These are phyloP conservation scores for Eurypyga helias DNA, from an alignment of 2,113 vertebrate species.

Conservation along the genomic window DNA sequence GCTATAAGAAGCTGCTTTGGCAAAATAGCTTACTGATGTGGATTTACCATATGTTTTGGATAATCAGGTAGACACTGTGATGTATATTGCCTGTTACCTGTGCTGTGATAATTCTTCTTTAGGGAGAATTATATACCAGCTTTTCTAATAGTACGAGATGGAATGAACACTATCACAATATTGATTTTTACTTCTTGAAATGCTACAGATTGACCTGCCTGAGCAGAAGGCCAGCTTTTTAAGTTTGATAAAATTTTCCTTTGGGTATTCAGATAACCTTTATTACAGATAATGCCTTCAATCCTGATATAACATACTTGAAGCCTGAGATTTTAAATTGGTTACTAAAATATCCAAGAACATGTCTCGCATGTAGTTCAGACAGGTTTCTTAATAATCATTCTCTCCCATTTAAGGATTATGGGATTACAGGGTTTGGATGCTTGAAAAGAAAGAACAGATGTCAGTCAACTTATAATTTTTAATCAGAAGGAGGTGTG, in stretches of 20 bases:
- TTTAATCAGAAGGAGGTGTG: neutral
- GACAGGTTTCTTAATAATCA: neutral
- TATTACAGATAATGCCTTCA: neutral
- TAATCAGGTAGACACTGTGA: neutral
- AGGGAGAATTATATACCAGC: neutral
- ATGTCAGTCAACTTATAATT: neutral
- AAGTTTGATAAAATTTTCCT: neutral
- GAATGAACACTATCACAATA: neutral
- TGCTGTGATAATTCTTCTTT: neutral
- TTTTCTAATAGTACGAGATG: neutral
- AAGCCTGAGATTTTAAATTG: neutral
- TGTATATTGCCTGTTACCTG: neutral
- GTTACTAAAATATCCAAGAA: neutral
- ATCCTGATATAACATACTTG: neutral
- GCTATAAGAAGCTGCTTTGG: neutral
- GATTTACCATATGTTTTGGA: neutral
- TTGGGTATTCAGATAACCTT: neutral
- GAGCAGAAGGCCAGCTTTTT: neutral
- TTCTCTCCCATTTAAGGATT: constrained; percentile 5
- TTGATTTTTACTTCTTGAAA: neutral
- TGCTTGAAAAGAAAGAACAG: neutral
- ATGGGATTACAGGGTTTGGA: neutral
- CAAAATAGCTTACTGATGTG: neutral
- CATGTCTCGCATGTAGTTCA: neutral
- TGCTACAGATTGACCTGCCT: neutral